Evolutionary conservation across 1,140 invertebrate species (phyloP).

Genomic region (Gerris buenoi): DNA sequence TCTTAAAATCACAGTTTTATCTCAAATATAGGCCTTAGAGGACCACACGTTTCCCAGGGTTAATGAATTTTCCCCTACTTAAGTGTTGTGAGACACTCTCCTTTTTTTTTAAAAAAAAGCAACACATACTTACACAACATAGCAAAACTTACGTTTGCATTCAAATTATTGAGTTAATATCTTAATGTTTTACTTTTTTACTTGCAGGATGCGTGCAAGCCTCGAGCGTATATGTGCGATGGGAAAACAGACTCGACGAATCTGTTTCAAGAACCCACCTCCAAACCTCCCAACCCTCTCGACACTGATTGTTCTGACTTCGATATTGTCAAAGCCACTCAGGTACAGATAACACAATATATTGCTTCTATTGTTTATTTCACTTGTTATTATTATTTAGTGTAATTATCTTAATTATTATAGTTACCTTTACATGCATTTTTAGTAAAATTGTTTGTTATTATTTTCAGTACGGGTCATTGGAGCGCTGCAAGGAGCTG

Average conservation of each 20-base stretch:
- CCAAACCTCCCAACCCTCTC: constrained; percentile 23
- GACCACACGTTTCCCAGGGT: neutral
- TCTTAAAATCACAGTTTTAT: neutral
- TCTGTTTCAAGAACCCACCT: constrained; percentile 30
- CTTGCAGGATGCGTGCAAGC: constrained; percentile 18
- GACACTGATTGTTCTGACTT: constrained; percentile 63
- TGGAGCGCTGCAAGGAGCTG: constrained; percentile 31
- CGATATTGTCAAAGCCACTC: constrained; percentile 88
- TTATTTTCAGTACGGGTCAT: constrained; percentile 20
- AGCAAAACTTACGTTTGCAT: neutral
- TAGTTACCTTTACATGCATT: too few species aligned
- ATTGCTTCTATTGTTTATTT: too few species aligned
- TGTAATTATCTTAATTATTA: too few species aligned
- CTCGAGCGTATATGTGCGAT: constrained; percentile 15
- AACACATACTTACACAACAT: too few species aligned
- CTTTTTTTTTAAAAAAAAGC: constrained; percentile 2
- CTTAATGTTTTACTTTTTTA: too few species aligned
- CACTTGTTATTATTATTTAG: too few species aligned
- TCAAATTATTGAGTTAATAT: neutral
- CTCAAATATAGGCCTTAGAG: neutral
- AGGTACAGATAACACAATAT: too few species aligned
- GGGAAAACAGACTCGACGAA: constrained; percentile 9
- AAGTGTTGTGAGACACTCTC: neutral
- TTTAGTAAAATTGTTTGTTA: too few species aligned
- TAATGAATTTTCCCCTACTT: neutral